phyloP scores from a whole-genome alignment of 2,888 invertebrate species.

The Cheilosia urbana region DNA sequence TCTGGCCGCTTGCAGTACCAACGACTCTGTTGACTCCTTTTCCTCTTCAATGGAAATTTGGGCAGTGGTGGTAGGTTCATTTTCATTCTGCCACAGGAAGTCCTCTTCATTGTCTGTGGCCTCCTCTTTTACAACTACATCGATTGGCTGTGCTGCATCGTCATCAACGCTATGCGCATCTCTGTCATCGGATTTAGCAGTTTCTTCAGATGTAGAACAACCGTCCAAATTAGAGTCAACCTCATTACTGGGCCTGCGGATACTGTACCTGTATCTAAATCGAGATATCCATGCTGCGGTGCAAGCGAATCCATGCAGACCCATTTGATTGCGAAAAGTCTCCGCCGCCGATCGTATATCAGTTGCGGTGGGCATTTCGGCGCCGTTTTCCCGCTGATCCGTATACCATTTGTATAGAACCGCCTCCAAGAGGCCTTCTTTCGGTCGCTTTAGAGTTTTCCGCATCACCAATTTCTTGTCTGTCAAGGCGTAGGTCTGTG shows the following conservation, averaged over 20 bases:
- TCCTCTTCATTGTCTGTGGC: neutral
- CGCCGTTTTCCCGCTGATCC: constrained; percentile 1
- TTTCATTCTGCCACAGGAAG: neutral
- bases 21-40: constrained; percentile 3
- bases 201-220: neutral
- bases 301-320: constrained; percentile 6
- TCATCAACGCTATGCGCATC: neutral
- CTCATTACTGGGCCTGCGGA: neutral
- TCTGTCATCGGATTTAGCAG: neutral
- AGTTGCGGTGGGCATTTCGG: neutral
- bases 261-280: constrained; percentile 31
- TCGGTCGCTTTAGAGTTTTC: constrained; percentile 33
- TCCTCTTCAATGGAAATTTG: neutral
- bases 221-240: neutral
- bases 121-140: constrained; percentile 38
- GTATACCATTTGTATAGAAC: constrained; percentile 42
- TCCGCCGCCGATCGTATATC: constrained; percentile 13
- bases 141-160: neutral
- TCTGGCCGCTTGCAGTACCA: constrained; percentile 18
- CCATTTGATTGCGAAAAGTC: constrained; percentile 18
- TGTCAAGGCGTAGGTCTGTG: constrained; percentile 14
- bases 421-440: constrained; percentile 19
- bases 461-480: constrained; percentile 18
- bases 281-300: constrained; percentile 21
- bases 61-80: neutral